These are phyloP conservation scores for Gephyroberyx darwinii DNA, from an alignment of 2,797 vertebrate genomes.

Conservation along the genomic window DNA sequence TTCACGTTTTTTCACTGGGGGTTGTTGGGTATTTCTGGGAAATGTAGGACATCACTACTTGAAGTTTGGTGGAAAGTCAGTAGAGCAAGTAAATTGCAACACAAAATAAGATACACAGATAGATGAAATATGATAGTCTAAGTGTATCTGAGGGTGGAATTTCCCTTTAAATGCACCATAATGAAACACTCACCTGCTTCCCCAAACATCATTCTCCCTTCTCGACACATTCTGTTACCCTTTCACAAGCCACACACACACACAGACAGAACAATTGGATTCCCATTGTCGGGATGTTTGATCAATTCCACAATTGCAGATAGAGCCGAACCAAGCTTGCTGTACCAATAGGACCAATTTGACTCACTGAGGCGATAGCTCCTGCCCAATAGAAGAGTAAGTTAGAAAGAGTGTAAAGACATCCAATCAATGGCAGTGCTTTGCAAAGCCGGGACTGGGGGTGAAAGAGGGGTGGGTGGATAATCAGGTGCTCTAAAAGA, in stretches of 20 bases:
- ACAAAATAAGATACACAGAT: slow-evolving; percentile 49
- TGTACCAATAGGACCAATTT: slow-evolving; percentile 37
- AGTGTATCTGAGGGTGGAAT: not conserved
- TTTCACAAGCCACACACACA: slow-evolving; percentile 18
- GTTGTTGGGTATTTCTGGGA: slow-evolving; percentile 54
- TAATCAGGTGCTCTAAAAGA: slow-evolving; percentile 33
- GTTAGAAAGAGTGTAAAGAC: slow-evolving; percentile 46
- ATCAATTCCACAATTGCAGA: slow-evolving; percentile 52
- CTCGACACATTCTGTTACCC: slow-evolving; percentile 39
- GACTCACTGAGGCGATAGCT: slow-evolving; percentile 36
- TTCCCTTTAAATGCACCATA: not conserved
- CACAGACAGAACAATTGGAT: slow-evolving; percentile 53
- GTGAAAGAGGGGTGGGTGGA: slow-evolving; percentile 12
- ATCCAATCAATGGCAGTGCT: slow-evolving; percentile 41
- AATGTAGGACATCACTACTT: slow-evolving; percentile 65
- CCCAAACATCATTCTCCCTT: slow-evolving; percentile 12
- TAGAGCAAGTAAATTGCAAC: slow-evolving; percentile 43
- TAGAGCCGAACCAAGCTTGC: slow-evolving; percentile 34
- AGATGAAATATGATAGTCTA: slow-evolving; percentile 15
- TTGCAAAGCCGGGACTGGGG: slow-evolving; percentile 8
- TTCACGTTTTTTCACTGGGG: slow-evolving; percentile 35
- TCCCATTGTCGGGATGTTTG: slow-evolving; percentile 43
- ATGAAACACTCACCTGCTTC: slow-evolving; percentile 4
- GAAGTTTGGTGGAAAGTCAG: slow-evolving; percentile 56
- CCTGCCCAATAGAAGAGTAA: slow-evolving; percentile 28